A percentile compares a stretch with the other conserved stretches of the same genome.
These are phyloP conservation scores for Agrotis ipsilon DNA, from an alignment of 2,888 invertebrate genomes.

Conservation along the genomic window DNA sequence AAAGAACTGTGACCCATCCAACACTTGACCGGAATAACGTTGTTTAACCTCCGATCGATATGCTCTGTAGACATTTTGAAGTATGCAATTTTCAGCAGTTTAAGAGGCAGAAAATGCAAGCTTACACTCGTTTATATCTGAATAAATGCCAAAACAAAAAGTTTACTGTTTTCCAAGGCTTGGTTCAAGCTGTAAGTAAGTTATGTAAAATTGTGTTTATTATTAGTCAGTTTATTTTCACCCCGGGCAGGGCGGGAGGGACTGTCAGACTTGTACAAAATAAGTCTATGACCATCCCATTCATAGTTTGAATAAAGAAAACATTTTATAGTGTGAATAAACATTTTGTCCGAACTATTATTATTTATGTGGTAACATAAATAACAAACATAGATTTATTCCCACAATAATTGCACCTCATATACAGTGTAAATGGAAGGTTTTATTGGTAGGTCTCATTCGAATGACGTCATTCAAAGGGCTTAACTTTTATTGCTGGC, in stretches of 20 bases:
- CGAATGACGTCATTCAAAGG: conserved; percentile 45
- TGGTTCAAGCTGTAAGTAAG: too few species aligned
- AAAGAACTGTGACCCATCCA: conserved; percentile 27
- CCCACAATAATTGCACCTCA: conserved; percentile 41
- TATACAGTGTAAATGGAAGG: conserved; percentile 44
- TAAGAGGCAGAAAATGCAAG: not conserved
- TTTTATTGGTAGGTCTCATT: conserved; percentile 42
- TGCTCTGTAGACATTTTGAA: not conserved
- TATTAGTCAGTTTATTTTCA: too few species aligned
- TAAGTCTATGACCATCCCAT: not conserved
- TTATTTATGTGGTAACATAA: conserved; percentile 13
- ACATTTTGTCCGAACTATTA: conserved; percentile 24
- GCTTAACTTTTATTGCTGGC: conserved; percentile 43
- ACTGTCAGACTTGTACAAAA: too few species aligned
- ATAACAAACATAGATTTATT: conserved; percentile 51
- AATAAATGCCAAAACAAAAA: too few species aligned
- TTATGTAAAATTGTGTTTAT: too few species aligned
- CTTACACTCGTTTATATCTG: too few species aligned
- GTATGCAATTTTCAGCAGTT: conserved; percentile 2
- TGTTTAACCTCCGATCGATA: conserved; percentile 12
- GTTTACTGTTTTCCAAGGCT: too few species aligned
- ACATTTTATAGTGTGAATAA: conserved; percentile 16
- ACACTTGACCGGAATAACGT: conserved; percentile 39
- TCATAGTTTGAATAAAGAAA: conserved; percentile 24
- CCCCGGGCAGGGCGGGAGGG: too few species aligned